phyloP scores from a whole-genome alignment of 2,113 vertebrate species.

The Heterocephalus glaber region DNA sequence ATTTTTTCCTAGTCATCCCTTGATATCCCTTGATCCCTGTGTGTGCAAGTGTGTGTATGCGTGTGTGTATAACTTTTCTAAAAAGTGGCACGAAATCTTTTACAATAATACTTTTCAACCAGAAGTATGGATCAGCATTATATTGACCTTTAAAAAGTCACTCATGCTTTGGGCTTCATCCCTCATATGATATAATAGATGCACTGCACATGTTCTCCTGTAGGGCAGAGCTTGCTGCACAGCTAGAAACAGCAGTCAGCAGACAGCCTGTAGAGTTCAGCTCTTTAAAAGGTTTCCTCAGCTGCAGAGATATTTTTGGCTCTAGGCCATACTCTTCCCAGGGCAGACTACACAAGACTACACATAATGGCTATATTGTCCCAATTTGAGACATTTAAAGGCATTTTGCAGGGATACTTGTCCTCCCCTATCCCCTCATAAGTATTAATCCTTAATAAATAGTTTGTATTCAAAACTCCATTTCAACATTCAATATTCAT shows the following conservation, averaged over 20 bases:
- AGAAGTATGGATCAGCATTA: not conserved
- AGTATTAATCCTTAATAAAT: not conserved
- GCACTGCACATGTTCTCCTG: not conserved
- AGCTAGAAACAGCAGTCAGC: not conserved
- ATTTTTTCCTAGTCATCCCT: not conserved
- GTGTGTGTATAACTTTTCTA: not conserved
- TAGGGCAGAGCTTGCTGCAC: not conserved
- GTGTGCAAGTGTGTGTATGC: not conserved
- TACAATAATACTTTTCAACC: slow-evolving; percentile 1
- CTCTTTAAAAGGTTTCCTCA: not conserved
- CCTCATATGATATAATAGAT: not conserved
- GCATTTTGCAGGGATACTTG: not conserved
- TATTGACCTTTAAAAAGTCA: not conserved
- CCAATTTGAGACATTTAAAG: not conserved
- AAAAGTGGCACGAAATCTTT: not conserved
- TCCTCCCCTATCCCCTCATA: not conserved
- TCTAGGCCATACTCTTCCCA: not conserved
- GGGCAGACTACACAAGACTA: not conserved
- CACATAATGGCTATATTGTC: not conserved
- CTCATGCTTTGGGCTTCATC: not conserved
- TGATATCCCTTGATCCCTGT: not conserved
- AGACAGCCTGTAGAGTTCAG: not conserved
- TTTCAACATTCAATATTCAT: not conserved
- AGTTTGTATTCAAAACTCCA: not conserved
- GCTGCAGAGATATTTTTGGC: not conserved